These are phyloP conservation scores for Microplitis deprimator DNA, from an alignment of 2,888 invertebrate genomes.

Conservation along the genomic window DNA sequence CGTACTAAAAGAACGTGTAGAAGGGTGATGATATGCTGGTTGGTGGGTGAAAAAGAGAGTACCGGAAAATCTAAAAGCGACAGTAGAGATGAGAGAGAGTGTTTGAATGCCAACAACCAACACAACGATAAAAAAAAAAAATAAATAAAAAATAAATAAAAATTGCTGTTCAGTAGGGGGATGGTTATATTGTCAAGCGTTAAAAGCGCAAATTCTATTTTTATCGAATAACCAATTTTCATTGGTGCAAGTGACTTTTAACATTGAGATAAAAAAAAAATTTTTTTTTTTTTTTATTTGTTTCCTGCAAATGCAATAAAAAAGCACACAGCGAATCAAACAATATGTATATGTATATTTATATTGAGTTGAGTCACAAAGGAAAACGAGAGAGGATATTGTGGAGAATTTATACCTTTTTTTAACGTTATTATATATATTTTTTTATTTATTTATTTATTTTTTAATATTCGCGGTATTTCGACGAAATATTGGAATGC, in stretches of 20 bases:
- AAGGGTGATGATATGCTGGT: not conserved
- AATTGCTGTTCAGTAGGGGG: constrained; percentile 6
- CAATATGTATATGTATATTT: not conserved
- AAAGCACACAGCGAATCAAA: not conserved
- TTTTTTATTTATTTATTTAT: constrained; percentile 5
- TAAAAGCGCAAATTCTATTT: constrained; percentile 52
- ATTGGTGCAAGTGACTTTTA: constrained; percentile 43
- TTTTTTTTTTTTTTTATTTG: constrained; percentile 37
- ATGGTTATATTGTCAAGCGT: constrained; percentile 45
- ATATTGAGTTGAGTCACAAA: constrained; percentile 25
- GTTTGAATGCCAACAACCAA: constrained; percentile 28
- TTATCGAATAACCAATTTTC: constrained; percentile 51
- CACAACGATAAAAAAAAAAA: constrained; percentile 16
- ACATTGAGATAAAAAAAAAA: constrained; percentile 28
- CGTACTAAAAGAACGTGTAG: constrained; percentile 12
- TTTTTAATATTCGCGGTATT: constrained; percentile 19
- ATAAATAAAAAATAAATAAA: too few species aligned
- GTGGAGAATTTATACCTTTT: constrained; percentile 24
- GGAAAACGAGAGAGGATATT: constrained; percentile 24
- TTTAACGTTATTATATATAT: constrained; percentile 4
- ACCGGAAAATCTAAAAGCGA: constrained; percentile 58
- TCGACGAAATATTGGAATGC: constrained; percentile 26
- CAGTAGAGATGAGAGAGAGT: constrained; percentile 38
- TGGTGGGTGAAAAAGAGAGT: constrained; percentile 44
- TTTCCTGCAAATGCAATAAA: constrained; percentile 21